Percentiles rank a stretch among this genome's conserved stretches.
Conservation (phyloP, 2,888 invertebrate genomes). For the Protonemura montana region DNA sequence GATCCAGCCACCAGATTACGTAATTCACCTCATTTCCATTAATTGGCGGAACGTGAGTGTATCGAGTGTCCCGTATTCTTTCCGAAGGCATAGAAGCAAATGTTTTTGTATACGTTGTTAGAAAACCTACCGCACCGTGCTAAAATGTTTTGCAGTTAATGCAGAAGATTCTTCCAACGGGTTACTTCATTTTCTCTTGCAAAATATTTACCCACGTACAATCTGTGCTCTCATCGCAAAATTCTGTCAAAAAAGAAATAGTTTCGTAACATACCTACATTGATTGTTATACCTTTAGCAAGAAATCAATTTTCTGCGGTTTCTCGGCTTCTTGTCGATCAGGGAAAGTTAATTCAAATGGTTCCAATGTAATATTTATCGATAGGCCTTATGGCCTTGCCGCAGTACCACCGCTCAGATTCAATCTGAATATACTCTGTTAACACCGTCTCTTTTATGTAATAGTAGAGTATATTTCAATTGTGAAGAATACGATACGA, state of each 20-base stretch:
- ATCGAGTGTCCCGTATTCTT: too few species aligned
- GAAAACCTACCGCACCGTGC: too few species aligned
- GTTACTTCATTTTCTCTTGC: too few species aligned
- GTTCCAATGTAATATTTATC: conserved; percentile 8
- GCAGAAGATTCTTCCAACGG: too few species aligned
- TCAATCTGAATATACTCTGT: neutral
- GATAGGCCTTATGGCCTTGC: neutral
- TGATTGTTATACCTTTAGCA: neutral
- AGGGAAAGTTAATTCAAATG: conserved; percentile 29
- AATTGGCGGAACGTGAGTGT: too few species aligned
- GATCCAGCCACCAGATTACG: too few species aligned
- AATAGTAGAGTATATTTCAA: conserved; percentile 7
- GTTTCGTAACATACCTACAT: neutral
- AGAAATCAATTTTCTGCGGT: conserved; percentile 35
- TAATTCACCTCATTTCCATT: too few species aligned
- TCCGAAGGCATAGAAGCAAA: too few species aligned
- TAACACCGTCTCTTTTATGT: neutral
- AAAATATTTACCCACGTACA: too few species aligned
- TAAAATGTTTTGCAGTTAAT: too few species aligned
- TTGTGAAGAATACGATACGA: neutral
- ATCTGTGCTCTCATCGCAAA: neutral
- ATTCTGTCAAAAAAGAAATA: neutral
- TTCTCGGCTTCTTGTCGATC: conserved; percentile 9
- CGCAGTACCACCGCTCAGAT: neutral
- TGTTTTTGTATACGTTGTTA: too few species aligned